A percentile compares a stretch with the other conserved stretches of the same genome.
These are phyloP conservation scores for Drosophila atripex DNA, from an alignment of 2,888 invertebrate species.

Conservation along the genomic window DNA sequence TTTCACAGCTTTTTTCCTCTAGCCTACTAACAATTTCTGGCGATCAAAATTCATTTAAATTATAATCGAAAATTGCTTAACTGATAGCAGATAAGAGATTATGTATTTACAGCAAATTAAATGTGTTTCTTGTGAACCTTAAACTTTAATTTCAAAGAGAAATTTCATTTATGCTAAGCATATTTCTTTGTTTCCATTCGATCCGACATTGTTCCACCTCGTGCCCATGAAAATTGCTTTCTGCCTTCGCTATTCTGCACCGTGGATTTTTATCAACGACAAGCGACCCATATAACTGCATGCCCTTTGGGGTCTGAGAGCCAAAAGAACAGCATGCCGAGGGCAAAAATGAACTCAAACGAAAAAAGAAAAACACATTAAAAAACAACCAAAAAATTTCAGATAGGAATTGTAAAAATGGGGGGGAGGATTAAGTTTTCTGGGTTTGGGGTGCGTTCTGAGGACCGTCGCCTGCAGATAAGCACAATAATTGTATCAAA, in stretches of 20 bases:
- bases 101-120: background rate
- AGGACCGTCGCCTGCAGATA: conserved; percentile 71
- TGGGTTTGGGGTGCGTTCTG: conserved; percentile 30
- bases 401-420: conserved; percentile 29
- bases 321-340: conserved; percentile 28
- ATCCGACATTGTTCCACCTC: conserved; percentile 57
- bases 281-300: conserved; percentile 75
- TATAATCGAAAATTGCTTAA: conserved; percentile 40
- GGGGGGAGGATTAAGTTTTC: conserved; percentile 53
- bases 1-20: conserved; percentile 14
- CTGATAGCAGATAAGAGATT: conserved; percentile 10
- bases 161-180: background rate
- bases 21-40: conserved; percentile 9
- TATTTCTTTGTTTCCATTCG: background rate
- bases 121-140: too few relatives aligned
- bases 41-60: conserved; percentile 43
- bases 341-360: conserved; percentile 69
- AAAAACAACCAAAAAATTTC: conserved; percentile 32
- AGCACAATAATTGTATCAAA: conserved; percentile 83
- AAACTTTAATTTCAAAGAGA: background rate
- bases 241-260: conserved; percentile 40
- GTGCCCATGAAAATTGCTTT: conserved; percentile 80
- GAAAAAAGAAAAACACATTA: conserved; percentile 54
- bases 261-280: conserved; percentile 63
- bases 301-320: conserved; percentile 25